Evolutionary conservation across 2,888 invertebrate genomes (phyloP), one percentile per base, ranked within the genome.

Genomic region (Fragum sueziense): DNA sequence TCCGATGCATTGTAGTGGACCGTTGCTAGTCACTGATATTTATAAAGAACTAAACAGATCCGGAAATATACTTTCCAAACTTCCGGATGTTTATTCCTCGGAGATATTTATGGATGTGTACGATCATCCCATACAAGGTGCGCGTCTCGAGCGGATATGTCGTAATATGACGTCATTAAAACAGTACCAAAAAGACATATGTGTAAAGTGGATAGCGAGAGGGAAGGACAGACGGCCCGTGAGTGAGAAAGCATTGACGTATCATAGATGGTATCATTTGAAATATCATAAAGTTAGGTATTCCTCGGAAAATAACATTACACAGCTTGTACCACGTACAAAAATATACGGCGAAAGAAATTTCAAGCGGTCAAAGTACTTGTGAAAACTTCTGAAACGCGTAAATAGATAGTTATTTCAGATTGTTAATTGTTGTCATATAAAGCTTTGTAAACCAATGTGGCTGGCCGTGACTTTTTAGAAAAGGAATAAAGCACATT

Each of bases 241-340:
- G 41, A 65, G 65, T 27, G 65, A 65, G 11, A 41, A 41, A 3
- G 65, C 65, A n/a, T 41, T 41, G 11, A 41, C 37, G 4, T 65
- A 65, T 41, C 65, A 65, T n/a, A 65, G 65, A 65, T 65, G 65
- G 65, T 65, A 65, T 20, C 65, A 65, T 22, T 27, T 65, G 14
- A 65, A 65, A 41, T 65, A 65, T 41, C 65, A 65, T 27, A 65
- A 25, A 22, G 25, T 41, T 20, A 29, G 37, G 25, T 65, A 34
- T 22, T 41, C 65, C 25, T 41, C 37, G 9, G 65, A 65, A 37
- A 65, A 65, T 31, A 65, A 65, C 25, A 27, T 65, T 6, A 65
- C 65, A 3, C n/a, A 22, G 34, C n/a, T 65, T 20, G 25, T 37
- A 37, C 65, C 37, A 25, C 41, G 41, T 14, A 34, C 34, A 1